These are phyloP conservation scores for Pogonophryne albipinna DNA, from an alignment of 2,797 vertebrate genomes.

Conservation along the genomic window DNA sequence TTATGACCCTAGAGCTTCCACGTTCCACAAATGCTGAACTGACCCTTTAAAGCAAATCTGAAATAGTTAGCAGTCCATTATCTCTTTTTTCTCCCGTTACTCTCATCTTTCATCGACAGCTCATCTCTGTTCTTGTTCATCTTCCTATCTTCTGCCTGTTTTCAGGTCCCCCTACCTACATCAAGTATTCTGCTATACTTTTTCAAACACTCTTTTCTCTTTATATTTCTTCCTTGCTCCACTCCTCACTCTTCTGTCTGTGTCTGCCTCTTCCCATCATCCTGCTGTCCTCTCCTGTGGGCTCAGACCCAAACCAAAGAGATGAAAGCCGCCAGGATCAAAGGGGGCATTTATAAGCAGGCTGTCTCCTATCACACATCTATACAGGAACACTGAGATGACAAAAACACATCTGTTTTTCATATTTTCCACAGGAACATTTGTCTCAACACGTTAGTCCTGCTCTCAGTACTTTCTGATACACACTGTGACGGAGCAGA, in stretches of 20 bases:
- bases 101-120: conserved; percentile 23
- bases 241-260: conserved; percentile 23
- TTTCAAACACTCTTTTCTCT: conserved; percentile 16
- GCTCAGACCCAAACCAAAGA: conserved; percentile 50
- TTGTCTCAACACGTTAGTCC: not conserved
- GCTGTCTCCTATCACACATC: conserved; percentile 27
- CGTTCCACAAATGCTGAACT: not conserved
- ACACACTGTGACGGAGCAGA: too few relatives aligned
- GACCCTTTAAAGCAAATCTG: conserved; percentile 1
- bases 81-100: conserved; percentile 26
- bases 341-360: conserved; percentile 52
- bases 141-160: conserved; percentile 7
- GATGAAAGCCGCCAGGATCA: conserved; percentile 68
- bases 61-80: not conserved
- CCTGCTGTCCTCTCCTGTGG: conserved; percentile 64
- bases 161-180: conserved; percentile 5
- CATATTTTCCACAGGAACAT: not conserved
- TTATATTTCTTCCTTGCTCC: conserved; percentile 10
- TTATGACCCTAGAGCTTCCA: not conserved
- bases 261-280: conserved; percentile 43
- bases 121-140: conserved; percentile 39
- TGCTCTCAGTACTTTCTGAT: too few relatives aligned
- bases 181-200: conserved; percentile 7
- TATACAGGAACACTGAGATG: conserved; percentile 8
- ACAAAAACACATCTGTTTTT: not conserved